These are phyloP conservation scores for Brachypodius melanocephalos DNA, from an alignment of 2,113 vertebrate species.

Conservation along the genomic window DNA sequence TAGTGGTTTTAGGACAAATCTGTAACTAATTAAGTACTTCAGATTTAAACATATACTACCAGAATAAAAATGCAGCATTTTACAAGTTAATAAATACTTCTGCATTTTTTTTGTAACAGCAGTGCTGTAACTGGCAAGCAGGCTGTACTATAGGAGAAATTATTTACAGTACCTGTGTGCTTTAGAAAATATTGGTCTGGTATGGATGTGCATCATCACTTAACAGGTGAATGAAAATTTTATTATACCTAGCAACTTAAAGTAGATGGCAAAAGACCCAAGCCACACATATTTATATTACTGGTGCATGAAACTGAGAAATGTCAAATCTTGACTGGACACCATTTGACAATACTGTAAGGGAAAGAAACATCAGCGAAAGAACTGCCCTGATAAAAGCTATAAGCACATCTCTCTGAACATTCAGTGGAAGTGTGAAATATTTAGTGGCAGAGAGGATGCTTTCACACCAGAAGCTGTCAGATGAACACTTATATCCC, in stretches of 20 bases:
- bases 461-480: not conserved
- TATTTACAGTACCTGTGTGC: not conserved
- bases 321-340: not conserved
- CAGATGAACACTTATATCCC: not conserved
- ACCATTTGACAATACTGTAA: not conserved
- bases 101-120: not conserved
- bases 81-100: not conserved
- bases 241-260: not conserved
- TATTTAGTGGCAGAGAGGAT: not conserved
- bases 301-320: not conserved
- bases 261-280: not conserved
- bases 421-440: not conserved
- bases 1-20: not conserved
- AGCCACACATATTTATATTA: not conserved
- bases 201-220: not conserved
- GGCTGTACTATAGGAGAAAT: not conserved
- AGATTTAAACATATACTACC: not conserved
- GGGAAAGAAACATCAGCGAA: not conserved
- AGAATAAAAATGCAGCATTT: not conserved
- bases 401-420: not conserved
- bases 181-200: not conserved
- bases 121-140: not conserved
- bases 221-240: not conserved
- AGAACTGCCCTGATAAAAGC: not conserved
- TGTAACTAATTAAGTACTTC: not conserved